Conservation (phyloP, 2,888 invertebrate species). For the Rotaria sp. region DNA sequence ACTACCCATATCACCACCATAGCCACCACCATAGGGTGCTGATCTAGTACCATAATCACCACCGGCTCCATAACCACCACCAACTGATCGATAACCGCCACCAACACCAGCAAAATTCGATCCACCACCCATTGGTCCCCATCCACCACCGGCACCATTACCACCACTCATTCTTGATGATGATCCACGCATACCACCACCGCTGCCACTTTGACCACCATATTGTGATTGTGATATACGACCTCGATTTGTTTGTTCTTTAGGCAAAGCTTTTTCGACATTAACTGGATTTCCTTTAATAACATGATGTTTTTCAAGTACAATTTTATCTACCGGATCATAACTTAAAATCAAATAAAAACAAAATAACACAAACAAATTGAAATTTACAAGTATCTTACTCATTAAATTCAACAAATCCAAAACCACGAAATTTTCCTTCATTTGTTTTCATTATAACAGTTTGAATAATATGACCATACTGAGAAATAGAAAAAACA, state of each 20-base stretch:
- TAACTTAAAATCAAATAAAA: conserved; percentile 54
- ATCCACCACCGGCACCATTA: neutral
- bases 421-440: conserved; percentile 90
- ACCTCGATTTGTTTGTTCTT: conserved; percentile 32
- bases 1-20: neutral
- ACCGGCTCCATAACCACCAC: neutral
- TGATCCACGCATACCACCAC: neutral
- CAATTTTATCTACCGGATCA: conserved; percentile 90
- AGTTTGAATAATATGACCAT: conserved; percentile 68
- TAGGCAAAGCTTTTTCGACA: conserved; percentile 72
- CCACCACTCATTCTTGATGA: neutral
- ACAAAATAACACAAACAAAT: neutral
- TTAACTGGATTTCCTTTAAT: conserved; percentile 77
- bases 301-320: conserved; percentile 69
- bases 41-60: neutral
- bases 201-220: neutral
- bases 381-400: conserved; percentile 63
- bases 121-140: neutral
- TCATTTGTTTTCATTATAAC: conserved; percentile 55
- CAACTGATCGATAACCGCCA: neutral
- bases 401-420: conserved; percentile 90
- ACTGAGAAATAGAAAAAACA: conserved; percentile 58
- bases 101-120: neutral
- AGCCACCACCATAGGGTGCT: neutral
- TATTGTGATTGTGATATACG: neutral